A percentile compares a stretch with the other conserved stretches of the same genome.
These are phyloP conservation scores for Saimiri boliviensis DNA, from an alignment of 2,113 vertebrate genomes.

Conservation along the genomic window DNA sequence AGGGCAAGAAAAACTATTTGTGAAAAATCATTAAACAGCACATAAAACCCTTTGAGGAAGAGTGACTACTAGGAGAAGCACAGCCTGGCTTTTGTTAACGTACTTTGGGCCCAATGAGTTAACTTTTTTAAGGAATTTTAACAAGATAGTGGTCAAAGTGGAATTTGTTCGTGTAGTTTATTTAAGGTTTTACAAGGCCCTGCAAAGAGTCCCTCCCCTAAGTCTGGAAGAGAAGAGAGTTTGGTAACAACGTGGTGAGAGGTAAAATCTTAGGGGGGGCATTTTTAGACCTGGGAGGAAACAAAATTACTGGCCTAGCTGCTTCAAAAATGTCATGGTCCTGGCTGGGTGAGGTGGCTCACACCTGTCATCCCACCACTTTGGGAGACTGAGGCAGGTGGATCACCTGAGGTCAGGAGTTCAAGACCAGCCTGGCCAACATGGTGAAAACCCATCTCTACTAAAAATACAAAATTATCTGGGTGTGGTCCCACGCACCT, in stretches of 20 bases:
- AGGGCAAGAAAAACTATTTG: conserved; percentile 70
- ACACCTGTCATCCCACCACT: too few relatives aligned
- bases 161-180: conserved; percentile 73
- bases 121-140: conserved; percentile 78
- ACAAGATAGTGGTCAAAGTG: conserved; percentile 78
- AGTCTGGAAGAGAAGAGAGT: neutral
- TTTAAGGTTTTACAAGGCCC: conserved; percentile 78
- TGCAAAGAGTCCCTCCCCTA: conserved; percentile 47
- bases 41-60: conserved; percentile 62
- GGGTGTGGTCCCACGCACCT: too few relatives aligned
- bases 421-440: too few relatives aligned
- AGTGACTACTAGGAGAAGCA: neutral
- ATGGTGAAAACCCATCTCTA: too few relatives aligned
- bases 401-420: too few relatives aligned
- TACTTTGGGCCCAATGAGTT: conserved; percentile 54
- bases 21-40: conserved; percentile 75
- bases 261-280: neutral
- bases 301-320: neutral
- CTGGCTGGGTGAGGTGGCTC: too few relatives aligned
- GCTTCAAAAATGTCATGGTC: neutral
- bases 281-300: neutral
- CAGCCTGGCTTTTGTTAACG: conserved; percentile 69
- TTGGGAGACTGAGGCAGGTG: too few relatives aligned
- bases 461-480: too few relatives aligned
- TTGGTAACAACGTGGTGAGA: neutral